These are phyloP conservation scores for Amblyjoppa fuscipennis DNA, from an alignment of 2,888 invertebrate species.

Conservation along the genomic window DNA sequence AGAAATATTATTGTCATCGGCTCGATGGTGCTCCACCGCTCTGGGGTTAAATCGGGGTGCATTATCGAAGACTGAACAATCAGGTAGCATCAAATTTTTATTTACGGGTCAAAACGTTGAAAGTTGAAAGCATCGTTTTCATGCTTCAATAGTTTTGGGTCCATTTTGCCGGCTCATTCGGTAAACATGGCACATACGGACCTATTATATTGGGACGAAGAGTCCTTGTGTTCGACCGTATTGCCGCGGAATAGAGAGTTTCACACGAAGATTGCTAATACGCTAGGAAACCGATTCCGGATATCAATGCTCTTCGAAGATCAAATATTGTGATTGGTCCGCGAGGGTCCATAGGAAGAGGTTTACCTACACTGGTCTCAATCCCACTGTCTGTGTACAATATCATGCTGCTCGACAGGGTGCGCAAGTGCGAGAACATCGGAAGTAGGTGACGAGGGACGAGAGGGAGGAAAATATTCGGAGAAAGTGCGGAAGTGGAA, in stretches of 20 bases:
- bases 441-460: background rate
- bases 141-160: background rate
- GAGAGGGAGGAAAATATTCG: constrained; percentile 50
- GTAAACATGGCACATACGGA: background rate
- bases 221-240: background rate
- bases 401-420: background rate
- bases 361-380: background rate
- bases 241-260: background rate
- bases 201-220: background rate
- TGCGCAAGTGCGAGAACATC: background rate
- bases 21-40: background rate
- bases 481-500: constrained; percentile 37
- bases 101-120: too few species aligned
- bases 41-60: background rate
- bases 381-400: background rate
- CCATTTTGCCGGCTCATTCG: background rate
- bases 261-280: constrained; percentile 10
- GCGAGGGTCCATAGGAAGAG: constrained; percentile 29
- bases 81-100: too few species aligned
- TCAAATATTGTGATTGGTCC: constrained; percentile 68
- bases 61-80: too few species aligned
- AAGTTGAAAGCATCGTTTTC: too few species aligned
- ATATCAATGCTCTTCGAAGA: constrained; percentile 18
- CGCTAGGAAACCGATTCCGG: background rate
- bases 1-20: background rate